A percentile compares a stretch with the other conserved stretches of the same genome.
These are phyloP conservation scores for Thereva unica DNA, from an alignment of 2,888 invertebrate species.

Conservation along the genomic window DNA sequence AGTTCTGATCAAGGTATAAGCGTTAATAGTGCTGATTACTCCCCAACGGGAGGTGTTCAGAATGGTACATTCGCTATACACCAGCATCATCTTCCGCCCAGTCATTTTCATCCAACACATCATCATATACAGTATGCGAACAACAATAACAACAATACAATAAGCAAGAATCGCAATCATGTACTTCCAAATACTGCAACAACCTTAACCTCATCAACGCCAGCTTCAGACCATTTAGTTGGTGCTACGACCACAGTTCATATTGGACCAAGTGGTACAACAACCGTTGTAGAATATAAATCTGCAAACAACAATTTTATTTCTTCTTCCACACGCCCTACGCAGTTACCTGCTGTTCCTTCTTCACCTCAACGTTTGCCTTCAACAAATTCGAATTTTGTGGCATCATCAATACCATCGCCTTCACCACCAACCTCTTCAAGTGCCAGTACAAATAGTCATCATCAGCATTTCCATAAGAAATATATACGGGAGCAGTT, in stretches of 20 bases:
- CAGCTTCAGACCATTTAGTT: constrained; percentile 38
- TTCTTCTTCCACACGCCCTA: constrained; percentile 9
- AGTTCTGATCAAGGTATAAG: constrained; percentile 44
- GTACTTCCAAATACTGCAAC: constrained; percentile 38
- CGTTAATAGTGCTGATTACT: constrained; percentile 39
- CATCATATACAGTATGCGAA: constrained; percentile 27
- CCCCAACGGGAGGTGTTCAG: constrained; percentile 20
- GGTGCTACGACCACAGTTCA: constrained; percentile 56
- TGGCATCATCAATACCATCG: constrained; percentile 46
- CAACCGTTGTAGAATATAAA: constrained; percentile 58
- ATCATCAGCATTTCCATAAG: constrained; percentile 57
- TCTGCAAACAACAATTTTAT: constrained; percentile 45
- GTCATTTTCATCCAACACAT: constrained; percentile 17
- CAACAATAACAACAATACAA: constrained; percentile 38
- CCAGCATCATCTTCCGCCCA: constrained; percentile 19
- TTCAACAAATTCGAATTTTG: constrained; percentile 40
- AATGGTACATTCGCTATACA: constrained; percentile 26
- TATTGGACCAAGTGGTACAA: constrained; percentile 57
- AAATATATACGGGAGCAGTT: constrained; percentile 58
- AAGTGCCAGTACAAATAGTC: constrained; percentile 40
- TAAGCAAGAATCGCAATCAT: constrained; percentile 43
- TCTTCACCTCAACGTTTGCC: constrained; percentile 45
- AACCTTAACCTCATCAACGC: constrained; percentile 2
- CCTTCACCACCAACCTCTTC: constrained; percentile 38
- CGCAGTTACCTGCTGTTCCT: constrained; percentile 42